Percentiles rank a stretch among this genome's conserved stretches.
These are phyloP conservation scores for Reinhardtius hippoglossoides DNA, from an alignment of 2,113 vertebrate species.

Conservation along the genomic window DNA sequence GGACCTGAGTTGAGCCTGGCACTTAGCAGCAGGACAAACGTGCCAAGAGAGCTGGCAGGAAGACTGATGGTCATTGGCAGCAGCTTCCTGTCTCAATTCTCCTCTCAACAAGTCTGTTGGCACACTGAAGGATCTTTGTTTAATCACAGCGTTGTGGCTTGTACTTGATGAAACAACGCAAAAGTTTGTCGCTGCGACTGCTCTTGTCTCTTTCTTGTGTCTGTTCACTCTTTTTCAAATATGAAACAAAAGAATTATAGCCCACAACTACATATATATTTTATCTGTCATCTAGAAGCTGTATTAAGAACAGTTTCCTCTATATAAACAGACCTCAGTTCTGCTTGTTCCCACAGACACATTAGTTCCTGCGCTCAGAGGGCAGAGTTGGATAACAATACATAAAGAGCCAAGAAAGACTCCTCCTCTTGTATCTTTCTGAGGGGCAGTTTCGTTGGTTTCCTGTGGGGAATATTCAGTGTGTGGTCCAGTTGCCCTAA, in stretches of 20 bases:
- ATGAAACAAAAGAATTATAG: not conserved
- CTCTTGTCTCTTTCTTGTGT: not conserved
- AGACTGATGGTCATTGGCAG: not conserved
- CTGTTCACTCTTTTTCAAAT: not conserved
- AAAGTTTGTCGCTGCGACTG: not conserved
- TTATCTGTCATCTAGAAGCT: not conserved
- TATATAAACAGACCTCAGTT: not conserved
- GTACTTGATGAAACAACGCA: not conserved
- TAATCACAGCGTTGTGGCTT: not conserved
- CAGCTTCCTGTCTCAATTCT: not conserved
- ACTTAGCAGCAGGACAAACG: not conserved
- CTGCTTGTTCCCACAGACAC: constrained; percentile 3
- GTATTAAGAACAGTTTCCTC: not conserved
- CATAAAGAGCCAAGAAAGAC: constrained; percentile 8
- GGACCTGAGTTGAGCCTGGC: not conserved
- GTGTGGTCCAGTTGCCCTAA: constrained; percentile 16
- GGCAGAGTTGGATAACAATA: not conserved
- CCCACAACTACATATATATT: not conserved
- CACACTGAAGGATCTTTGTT: not conserved
- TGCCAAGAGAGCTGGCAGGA: not conserved
- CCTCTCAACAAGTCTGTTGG: not conserved
- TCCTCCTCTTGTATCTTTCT: constrained; percentile 11
- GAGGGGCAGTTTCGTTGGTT: not conserved
- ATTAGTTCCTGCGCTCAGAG: constrained; percentile 2
- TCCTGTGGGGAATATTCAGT: constrained; percentile 17